phyloP scores from a whole-genome alignment of 2,113 vertebrate species.

The Alligator mississippiensis region DNA sequence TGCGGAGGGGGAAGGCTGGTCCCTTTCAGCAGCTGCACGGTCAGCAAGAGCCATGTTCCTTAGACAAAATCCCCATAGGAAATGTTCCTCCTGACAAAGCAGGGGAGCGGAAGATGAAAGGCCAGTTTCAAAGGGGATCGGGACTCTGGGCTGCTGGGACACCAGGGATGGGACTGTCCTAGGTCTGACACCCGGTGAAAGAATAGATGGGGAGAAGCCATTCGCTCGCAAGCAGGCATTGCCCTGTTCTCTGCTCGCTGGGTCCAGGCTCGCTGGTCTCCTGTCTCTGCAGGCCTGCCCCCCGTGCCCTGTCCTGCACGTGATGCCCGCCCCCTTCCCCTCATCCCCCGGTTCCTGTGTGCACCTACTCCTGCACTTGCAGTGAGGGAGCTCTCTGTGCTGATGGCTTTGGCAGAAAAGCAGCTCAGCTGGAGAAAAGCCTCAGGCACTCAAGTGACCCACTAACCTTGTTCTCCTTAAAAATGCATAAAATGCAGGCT shows the following conservation, averaged over 20 bases:
- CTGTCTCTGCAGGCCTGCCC: background rate
- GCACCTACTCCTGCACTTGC: background rate
- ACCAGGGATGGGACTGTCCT: background rate
- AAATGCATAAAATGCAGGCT: conserved; percentile 66
- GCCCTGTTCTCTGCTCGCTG: background rate
- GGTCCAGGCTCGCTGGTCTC: background rate
- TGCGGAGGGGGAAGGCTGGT: background rate
- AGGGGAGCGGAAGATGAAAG: background rate
- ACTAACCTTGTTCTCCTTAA: conserved; percentile 69
- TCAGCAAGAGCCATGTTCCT: background rate
- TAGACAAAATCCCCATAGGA: too few species aligned
- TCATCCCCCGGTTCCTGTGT: background rate
- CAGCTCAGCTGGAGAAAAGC: conserved; percentile 54
- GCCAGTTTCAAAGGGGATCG: background rate
- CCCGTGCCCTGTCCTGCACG: too few species aligned
- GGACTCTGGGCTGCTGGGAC: background rate
- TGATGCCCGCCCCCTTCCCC: background rate
- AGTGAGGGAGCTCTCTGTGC: background rate
- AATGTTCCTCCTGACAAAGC: too few species aligned
- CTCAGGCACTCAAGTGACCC: conserved; percentile 58
- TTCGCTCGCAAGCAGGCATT: background rate
- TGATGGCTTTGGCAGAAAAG: conserved; percentile 38
- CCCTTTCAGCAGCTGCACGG: background rate
- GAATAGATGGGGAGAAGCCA: background rate
- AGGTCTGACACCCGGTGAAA: background rate